phyloP scores from a whole-genome alignment of 2,888 invertebrate species.

The Tetanocera ferruginea region DNA sequence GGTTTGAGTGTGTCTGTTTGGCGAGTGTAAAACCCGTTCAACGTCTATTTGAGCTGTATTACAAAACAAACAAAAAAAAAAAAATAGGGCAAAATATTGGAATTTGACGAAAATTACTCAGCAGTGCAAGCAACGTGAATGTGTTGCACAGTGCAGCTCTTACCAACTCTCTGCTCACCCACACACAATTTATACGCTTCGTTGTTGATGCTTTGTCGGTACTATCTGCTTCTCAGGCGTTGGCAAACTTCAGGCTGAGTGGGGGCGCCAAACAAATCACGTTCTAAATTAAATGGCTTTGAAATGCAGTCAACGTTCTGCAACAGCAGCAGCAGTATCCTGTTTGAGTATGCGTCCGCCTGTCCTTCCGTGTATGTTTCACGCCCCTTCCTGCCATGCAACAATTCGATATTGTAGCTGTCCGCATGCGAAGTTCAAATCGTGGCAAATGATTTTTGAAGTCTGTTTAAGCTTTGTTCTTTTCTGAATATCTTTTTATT shows the following conservation, averaged over 20 bases:
- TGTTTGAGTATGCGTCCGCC: conserved; percentile 16
- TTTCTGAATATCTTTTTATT: not conserved
- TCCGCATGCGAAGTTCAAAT: conserved; percentile 18
- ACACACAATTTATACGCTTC: conserved; percentile 4
- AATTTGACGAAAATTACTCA: conserved; percentile 26
- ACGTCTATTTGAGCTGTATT: conserved; percentile 32
- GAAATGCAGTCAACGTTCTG: conserved; percentile 24
- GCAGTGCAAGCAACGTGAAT: not conserved
- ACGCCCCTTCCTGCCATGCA: not conserved
- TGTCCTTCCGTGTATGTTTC: not conserved
- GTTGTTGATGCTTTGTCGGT: not conserved
- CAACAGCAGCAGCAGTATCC: not conserved
- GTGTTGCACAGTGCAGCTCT: not conserved
- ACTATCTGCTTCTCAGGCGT: not conserved
- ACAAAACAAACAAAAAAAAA: not conserved
- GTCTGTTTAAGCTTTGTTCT: conserved; percentile 6
- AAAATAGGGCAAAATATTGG: conserved; percentile 12
- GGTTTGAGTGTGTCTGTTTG: conserved; percentile 2
- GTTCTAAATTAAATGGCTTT: conserved; percentile 44
- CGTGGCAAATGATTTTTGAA: conserved; percentile 32
- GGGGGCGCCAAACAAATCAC: conserved; percentile 38
- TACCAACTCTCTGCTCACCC: not conserved
- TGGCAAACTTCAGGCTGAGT: not conserved
- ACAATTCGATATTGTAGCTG: conserved; percentile 2
- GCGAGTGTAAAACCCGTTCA: conserved; percentile 16